Percentiles rank a stretch among this genome's conserved stretches.
Conservation (phyloP, 2,797 vertebrate genomes). For the Hemitrygon akajei region DNA sequence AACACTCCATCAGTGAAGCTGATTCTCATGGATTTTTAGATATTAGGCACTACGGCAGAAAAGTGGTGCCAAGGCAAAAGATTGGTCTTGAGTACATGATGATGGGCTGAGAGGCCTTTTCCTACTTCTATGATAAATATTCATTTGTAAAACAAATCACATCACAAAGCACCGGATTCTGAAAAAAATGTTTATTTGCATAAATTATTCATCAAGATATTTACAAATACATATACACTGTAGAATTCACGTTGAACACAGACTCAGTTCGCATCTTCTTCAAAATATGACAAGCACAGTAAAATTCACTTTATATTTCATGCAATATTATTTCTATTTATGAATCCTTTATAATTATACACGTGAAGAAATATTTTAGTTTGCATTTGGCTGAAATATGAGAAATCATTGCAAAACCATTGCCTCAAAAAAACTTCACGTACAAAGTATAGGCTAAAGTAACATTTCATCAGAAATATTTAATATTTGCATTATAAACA, state of each 20-base stretch:
- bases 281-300: conserved; percentile 46
- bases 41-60: no score
- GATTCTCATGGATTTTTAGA: no score
- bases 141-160: background rate
- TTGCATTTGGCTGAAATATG: background rate
- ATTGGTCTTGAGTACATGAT: no score
- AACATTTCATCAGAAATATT: conserved; percentile 33
- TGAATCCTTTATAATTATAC: conserved; percentile 24
- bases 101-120: no score
- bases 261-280: conserved; percentile 42
- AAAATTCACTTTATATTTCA: conserved; percentile 45
- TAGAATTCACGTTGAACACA: conserved; percentile 47
- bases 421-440: background rate
- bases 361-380: conserved; percentile 32
- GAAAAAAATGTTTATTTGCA: conserved; percentile 35
- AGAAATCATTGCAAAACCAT: conserved; percentile 1
- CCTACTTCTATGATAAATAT: no score
- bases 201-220: conserved; percentile 59
- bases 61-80: no score
- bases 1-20: no score
- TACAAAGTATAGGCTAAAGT: conserved; percentile 28
- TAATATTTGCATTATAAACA: conserved; percentile 9
- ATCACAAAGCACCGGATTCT: background rate
- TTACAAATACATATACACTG: conserved; percentile 49
- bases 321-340: conserved; percentile 32